A percentile compares a stretch with the other conserved stretches of the same genome.
Conservation (phyloP, 2,113 vertebrate genomes). For the rabbit (Oryctolagus cuniculus) region mOryCun1.1 NC_091453.1:101803001-101803500, state of each 20-base stretch:
- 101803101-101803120: slow-evolving; percentile 19
- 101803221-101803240: slow-evolving; percentile 36
- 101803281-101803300: background rate
- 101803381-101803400: slow-evolving; percentile 5
- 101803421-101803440: slow-evolving; percentile 54
- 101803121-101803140: slow-evolving; percentile 6
- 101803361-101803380: slow-evolving; percentile 14
- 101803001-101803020: slow-evolving; percentile 25
- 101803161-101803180: slow-evolving; percentile 30
- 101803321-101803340: slow-evolving; percentile 33
- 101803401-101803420: slow-evolving; percentile 1
- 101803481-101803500: background rate
- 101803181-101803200: slow-evolving; percentile 20
- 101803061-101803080: background rate
- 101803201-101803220: slow-evolving; percentile 25
- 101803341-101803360: background rate
- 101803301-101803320: slow-evolving; percentile 24
- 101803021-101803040: slow-evolving; percentile 7
- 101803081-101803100: slow-evolving; percentile 53
- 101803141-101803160: background rate
- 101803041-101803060: background rate
- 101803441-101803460: slow-evolving; percentile 2
- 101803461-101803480: background rate
- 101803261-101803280: background rate
- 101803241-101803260: background rate